phyloP scores from a whole-genome alignment of 1,140 invertebrate genomes.

The Dysdera silvatica region DNA sequence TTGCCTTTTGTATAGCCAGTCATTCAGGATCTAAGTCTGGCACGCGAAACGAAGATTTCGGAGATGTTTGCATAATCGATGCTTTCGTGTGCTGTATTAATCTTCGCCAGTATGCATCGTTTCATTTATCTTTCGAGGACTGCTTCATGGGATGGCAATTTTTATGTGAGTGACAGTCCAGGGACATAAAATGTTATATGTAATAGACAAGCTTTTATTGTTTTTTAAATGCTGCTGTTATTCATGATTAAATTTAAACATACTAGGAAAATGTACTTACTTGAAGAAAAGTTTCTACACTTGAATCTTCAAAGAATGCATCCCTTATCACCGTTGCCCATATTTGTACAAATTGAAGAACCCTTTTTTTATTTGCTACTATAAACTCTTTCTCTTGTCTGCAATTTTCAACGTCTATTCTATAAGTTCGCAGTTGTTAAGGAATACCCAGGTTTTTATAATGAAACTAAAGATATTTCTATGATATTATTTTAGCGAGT shows the following conservation, averaged over 20 bases:
- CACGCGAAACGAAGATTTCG: no score
- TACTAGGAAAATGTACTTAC: conserved; percentile 40
- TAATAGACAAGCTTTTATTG: background rate
- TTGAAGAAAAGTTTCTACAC: conserved; percentile 62
- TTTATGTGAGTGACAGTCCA: background rate
- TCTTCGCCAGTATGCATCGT: no score
- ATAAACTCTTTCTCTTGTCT: conserved; percentile 62
- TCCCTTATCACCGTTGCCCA: conserved; percentile 65
- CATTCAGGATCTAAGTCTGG: no score
- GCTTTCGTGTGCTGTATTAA: no score
- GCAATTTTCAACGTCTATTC: conserved; percentile 49
- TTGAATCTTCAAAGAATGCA: conserved; percentile 63
- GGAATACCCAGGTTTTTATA: background rate
- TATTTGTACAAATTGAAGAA: conserved; percentile 68
- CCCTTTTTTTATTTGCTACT: conserved; percentile 62
- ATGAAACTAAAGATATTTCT: no score
- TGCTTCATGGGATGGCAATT: no score
- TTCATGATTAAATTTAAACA: background rate
- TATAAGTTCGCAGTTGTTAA: conserved; percentile 46
- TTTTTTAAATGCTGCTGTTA: background rate
- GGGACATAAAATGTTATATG: background rate
- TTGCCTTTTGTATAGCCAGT: no score
- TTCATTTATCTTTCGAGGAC: no score
- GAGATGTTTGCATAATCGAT: no score
- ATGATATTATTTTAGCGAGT: no score